A percentile compares a stretch with the other conserved stretches of the same genome.
These are phyloP conservation scores for Ophioninae sp. DNA, from an alignment of 2,888 invertebrate species.

Conservation along the genomic window DNA sequence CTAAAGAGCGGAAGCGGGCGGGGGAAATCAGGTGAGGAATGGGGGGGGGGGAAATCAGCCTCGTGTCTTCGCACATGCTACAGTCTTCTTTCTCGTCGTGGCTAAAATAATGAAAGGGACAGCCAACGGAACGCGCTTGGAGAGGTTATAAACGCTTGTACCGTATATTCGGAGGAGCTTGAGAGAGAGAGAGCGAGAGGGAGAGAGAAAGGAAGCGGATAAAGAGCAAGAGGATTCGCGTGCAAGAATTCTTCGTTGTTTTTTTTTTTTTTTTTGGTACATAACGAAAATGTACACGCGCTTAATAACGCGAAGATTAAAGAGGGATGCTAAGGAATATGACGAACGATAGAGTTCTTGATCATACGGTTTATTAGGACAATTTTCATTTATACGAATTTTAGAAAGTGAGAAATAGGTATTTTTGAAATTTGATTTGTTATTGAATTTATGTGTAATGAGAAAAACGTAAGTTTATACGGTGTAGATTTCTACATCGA, in stretches of 20 bases:
- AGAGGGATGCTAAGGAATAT: not conserved
- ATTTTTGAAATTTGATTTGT: too few relatives aligned
- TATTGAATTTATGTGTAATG: too few relatives aligned
- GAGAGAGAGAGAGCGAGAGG: constrained; percentile 6
- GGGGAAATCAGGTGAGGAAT: too few relatives aligned
- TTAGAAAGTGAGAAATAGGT: too few relatives aligned
- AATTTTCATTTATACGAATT: too few relatives aligned
- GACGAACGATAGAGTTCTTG: not conserved
- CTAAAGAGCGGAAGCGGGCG: constrained; percentile 21
- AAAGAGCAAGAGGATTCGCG: constrained; percentile 21
- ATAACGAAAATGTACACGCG: constrained; percentile 16
- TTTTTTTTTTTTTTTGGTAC: constrained; percentile 1
- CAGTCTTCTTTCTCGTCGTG: constrained; percentile 51
- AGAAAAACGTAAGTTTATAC: too few relatives aligned
- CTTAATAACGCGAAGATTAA: constrained; percentile 8
- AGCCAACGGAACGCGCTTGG: constrained; percentile 28
- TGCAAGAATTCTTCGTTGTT: constrained; percentile 14
- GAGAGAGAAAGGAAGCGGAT: not conserved
- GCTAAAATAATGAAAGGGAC: constrained; percentile 70
- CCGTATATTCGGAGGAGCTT: constrained; percentile 39
- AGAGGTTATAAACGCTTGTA: constrained; percentile 27
- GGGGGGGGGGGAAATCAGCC: constrained; percentile 18
- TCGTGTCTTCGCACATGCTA: constrained; percentile 57
- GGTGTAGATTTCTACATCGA: too few relatives aligned
- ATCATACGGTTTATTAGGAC: too few relatives aligned